Conservation (phyloP, 2,797 vertebrate genomes). For the Parauchenoglanis ngamensis region DNA sequence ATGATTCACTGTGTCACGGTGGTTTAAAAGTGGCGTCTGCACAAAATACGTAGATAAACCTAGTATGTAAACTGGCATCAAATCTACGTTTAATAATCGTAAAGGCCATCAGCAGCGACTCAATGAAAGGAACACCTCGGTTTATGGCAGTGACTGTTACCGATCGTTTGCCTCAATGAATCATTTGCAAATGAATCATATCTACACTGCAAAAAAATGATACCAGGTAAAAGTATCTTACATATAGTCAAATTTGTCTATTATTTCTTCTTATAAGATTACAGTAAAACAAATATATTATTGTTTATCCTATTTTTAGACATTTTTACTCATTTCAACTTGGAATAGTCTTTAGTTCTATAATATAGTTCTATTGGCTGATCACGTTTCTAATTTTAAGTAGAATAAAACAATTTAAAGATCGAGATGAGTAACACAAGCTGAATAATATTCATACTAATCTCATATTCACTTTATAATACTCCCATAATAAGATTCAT, state of each 20-base stretch:
- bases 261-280: background rate
- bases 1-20: background rate
- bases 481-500: background rate
- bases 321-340: background rate
- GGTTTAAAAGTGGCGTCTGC: background rate
- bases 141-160: background rate
- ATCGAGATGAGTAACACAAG: background rate
- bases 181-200: background rate
- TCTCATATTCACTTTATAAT: background rate
- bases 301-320: background rate
- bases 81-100: background rate
- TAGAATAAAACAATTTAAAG: background rate
- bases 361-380: background rate
- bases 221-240: background rate
- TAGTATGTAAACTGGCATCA: background rate
- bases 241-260: background rate
- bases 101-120: background rate
- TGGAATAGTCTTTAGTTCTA: background rate
- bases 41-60: background rate
- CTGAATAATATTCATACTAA: background rate
- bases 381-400: background rate
- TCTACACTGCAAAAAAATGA: background rate
- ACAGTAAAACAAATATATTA: background rate
- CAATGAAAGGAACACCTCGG: background rate
- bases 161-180: background rate